Percentiles rank a stretch among this genome's conserved stretches.
Conservation (phyloP, 2,797 vertebrate genomes). For the Urocyon cinereoargenteus region DNA sequence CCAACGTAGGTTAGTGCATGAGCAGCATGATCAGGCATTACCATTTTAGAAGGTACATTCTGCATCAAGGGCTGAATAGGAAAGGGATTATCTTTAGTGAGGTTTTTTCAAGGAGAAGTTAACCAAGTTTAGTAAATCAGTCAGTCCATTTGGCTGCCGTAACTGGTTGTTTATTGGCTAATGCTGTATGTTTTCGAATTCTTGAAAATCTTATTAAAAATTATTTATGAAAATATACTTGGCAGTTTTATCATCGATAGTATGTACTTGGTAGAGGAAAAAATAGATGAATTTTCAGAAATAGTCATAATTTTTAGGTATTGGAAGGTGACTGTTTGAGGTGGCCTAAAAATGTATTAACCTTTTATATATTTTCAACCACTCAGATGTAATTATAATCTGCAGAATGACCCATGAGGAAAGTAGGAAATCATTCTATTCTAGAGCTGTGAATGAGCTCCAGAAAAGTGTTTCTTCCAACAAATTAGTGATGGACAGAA, state of each 20-base stretch:
- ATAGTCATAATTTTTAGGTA: background rate
- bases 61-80: background rate
- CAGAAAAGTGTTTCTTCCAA: constrained; percentile 3
- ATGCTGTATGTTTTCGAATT: background rate
- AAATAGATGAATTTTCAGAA: constrained; percentile 11
- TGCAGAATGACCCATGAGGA: background rate
- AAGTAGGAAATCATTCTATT: background rate
- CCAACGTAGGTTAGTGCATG: background rate
- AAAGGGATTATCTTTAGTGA: background rate
- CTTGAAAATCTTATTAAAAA: background rate
- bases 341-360: background rate
- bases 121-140: background rate
- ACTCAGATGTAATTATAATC: background rate
- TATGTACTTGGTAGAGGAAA: background rate
- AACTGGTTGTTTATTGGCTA: background rate
- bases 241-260: background rate
- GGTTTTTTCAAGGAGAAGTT: background rate
- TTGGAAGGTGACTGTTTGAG: background rate
- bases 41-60: background rate
- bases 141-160: background rate
- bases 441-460: background rate
- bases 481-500: constrained; percentile 25
- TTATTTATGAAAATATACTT: background rate
- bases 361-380: constrained; percentile 51
- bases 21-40: background rate